These are phyloP conservation scores for Salvator merianae DNA, from an alignment of 2,113 vertebrate genomes.

Conservation along the genomic window DNA sequence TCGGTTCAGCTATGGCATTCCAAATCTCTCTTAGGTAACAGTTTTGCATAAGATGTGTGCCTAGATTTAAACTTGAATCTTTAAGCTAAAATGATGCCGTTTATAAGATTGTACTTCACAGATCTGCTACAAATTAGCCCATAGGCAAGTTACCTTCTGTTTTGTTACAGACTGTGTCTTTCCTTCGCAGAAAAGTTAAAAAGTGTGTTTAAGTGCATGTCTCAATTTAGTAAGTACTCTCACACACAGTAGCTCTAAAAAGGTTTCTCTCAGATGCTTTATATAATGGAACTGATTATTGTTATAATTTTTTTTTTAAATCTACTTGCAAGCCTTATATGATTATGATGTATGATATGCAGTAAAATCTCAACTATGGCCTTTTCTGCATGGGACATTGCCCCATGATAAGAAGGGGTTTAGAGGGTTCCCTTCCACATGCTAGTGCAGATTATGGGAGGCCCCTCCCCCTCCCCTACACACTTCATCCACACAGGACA, in stretches of 20 bases:
- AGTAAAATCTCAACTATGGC: no score
- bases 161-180: background rate
- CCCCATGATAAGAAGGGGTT: no score
- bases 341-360: no score
- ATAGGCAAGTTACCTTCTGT: background rate
- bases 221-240: background rate
- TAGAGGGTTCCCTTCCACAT: no score
- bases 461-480: no score
- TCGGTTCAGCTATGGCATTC: background rate
- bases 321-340: no score
- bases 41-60: background rate
- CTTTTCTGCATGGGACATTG: no score
- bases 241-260: background rate
- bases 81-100: background rate
- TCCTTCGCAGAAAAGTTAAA: background rate
- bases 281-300: background rate
- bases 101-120: background rate
- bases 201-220: background rate
- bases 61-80: conserved; percentile 9
- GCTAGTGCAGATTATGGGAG: no score
- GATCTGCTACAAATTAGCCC: conserved; percentile 8
- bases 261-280: background rate
- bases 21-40: conserved; percentile 16
- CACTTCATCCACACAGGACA: no score
- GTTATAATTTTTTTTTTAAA: no score